Evolutionary conservation across 2,888 invertebrate species (phyloP).

Genomic region (Charanyca ferruginea): DNA sequence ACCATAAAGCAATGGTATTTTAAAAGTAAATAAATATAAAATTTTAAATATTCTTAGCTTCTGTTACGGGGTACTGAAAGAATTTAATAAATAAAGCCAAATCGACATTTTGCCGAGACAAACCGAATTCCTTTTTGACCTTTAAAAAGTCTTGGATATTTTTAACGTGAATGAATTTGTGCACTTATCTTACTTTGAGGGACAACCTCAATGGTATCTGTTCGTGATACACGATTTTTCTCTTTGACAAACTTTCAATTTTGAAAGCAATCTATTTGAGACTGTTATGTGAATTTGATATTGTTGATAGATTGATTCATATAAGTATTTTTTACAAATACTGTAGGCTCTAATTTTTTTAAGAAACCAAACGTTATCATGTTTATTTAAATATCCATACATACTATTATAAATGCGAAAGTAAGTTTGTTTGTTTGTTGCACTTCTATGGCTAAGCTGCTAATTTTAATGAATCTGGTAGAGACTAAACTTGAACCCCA

Average conservation of each 20-base stretch:
- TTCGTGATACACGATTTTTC: slow-evolving; percentile 9
- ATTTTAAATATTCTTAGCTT: slow-evolving; percentile 64
- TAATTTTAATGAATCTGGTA: no score
- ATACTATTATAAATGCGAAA: no score
- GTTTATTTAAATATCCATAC: no score
- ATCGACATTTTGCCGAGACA: slow-evolving; percentile 56
- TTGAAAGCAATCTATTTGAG: slow-evolving; percentile 5
- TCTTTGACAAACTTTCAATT: slow-evolving; percentile 12
- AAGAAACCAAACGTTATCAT: no score
- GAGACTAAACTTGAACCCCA: no score
- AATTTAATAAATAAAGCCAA: slow-evolving; percentile 71
- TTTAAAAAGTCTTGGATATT: slow-evolving; percentile 51
- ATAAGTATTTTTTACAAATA: background rate
- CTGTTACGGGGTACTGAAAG: slow-evolving; percentile 50
- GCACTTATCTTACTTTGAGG: slow-evolving; percentile 7
- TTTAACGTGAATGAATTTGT: slow-evolving; percentile 34
- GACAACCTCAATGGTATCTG: background rate
- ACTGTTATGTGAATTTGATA: slow-evolving; percentile 15
- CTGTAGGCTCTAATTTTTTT: no score
- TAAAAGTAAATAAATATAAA: slow-evolving; percentile 63
- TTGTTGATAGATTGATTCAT: background rate
- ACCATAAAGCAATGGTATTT: slow-evolving; percentile 68
- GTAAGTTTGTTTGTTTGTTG: no score
- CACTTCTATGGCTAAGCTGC: no score
- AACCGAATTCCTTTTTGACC: slow-evolving; percentile 61